These are phyloP conservation scores for Blastomussa wellsi DNA, from an alignment of 92 coral and sea anemone genomes.

Conservation along the genomic window DNA sequence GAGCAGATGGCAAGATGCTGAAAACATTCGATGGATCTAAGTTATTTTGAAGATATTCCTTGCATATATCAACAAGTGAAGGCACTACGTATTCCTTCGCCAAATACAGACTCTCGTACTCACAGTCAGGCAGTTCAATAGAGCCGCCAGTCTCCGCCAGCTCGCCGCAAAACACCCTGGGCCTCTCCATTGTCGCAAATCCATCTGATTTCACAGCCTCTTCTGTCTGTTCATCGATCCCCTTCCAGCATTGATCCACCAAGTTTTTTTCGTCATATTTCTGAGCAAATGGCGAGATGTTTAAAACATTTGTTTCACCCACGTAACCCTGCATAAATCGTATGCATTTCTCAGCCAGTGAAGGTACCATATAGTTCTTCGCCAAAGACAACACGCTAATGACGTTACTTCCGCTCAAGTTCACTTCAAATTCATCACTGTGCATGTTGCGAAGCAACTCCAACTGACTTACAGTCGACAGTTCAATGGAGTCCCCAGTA, in stretches of 20 bases:
- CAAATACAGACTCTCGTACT: constrained; percentile 63
- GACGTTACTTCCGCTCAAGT: constrained; percentile 59
- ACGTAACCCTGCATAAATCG: no score
- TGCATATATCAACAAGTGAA: constrained; percentile 55
- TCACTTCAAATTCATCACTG: constrained; percentile 70
- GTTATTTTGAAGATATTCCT: background rate
- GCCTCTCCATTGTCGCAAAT: constrained; percentile 41
- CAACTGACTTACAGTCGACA: constrained; percentile 48
- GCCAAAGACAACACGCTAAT: constrained; percentile 75
- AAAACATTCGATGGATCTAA: constrained; percentile 41
- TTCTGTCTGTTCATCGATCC: constrained; percentile 49
- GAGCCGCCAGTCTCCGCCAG: constrained; percentile 59
- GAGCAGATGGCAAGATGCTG: constrained; percentile 48
- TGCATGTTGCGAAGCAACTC: constrained; percentile 67
- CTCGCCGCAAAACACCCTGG: constrained; percentile 72
- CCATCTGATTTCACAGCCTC: constrained; percentile 58
- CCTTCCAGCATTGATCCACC: constrained; percentile 66
- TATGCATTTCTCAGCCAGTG: constrained; percentile 59
- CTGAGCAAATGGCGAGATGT: constrained; percentile 34
- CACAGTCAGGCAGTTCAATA: constrained; percentile 71
- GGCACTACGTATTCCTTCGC: constrained; percentile 74
- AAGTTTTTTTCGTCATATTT: constrained; percentile 59
- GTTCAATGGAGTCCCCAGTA: constrained; percentile 11
- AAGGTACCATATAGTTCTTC: constrained; percentile 66
- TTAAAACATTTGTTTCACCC: no score